Conservation (phyloP, 2,797 vertebrate genomes). For the Paguma larvata region DNA sequence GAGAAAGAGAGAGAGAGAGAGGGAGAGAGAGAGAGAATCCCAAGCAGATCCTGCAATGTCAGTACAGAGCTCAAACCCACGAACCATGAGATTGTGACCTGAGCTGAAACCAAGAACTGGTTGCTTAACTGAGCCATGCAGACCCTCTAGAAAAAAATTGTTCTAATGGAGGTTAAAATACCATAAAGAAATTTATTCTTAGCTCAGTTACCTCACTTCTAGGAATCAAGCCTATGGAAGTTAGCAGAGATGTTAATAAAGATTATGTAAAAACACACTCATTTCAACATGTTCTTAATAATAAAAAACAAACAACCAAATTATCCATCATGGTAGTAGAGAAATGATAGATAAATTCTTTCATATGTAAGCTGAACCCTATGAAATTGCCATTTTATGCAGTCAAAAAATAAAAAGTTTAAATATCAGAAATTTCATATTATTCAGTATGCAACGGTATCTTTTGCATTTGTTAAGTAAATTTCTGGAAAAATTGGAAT, state of each 20-base stretch:
- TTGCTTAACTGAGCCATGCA: too few species aligned
- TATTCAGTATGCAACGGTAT: neutral
- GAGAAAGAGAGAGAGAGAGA: too few species aligned
- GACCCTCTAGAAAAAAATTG: too few species aligned
- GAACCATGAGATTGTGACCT: too few species aligned
- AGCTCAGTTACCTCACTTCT: neutral
- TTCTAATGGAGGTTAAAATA: neutral
- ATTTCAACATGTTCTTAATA: neutral
- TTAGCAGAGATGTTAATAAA: neutral
- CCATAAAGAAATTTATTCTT: neutral
- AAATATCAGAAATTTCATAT: neutral
- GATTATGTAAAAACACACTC: neutral
- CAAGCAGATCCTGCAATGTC: too few species aligned
- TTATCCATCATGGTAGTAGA: neutral
- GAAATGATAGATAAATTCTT: neutral
- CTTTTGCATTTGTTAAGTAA: slow-evolving; percentile 44
- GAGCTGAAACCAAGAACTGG: too few species aligned
- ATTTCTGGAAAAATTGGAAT: neutral
- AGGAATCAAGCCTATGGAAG: neutral
- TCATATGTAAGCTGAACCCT: neutral
- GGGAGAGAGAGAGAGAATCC: too few species aligned
- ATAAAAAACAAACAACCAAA: slow-evolving; percentile 25
- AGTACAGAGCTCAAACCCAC: too few species aligned
- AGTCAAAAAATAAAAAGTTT: neutral
- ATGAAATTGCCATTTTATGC: neutral